Evolutionary conservation across 2,797 vertebrate genomes (phyloP), one percentile per base, ranked within the genome.

Genomic region (Enoplosus armatus): DNA sequence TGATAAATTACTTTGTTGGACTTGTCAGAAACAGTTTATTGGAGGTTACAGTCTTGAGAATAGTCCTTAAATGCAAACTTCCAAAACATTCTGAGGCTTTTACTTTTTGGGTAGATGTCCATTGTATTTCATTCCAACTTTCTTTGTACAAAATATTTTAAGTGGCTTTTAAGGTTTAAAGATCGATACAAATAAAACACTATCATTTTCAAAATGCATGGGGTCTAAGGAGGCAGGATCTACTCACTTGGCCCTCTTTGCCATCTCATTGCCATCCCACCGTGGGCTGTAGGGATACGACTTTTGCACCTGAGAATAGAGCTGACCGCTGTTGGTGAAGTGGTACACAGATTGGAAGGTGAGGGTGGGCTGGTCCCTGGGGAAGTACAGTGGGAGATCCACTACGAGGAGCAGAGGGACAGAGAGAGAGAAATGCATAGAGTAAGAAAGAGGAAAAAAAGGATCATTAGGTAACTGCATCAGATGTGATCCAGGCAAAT

Each of bases 201-300:
- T 4, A 8, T 6, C 26, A 35, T 26, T 55, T 55, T 22, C 2
- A 39, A 39, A 67, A 16, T 45, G 15, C 24, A 48, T 2, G 2
- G n/a, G n/a, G 16, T 45, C 6, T 16, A 56, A 63, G n/a, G 16
- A 43, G 45, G 12, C 15, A 3, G 6, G 1, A 39, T 69, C 37
- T 18, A 94, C 98, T 97, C 95, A 99, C 98, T 99, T 99, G 77
- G 98, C 98, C 95, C 98, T 97, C 94, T 99, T 99, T 87, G 98
- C 98, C 98, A 99, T 99, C 93, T 99, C 98, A 58, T 99, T 99
- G 89, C 98, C 98, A 33, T 99, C 98, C 98, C 98, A 99, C 86
- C 98, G 96, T 0, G 98, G 98, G 92, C 98, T 99, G 89, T 99
- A 99, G 0, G 98, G 98, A 72, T 99, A 99, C 4, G 98, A 97